Conservation (phyloP, 2,797 vertebrate genomes). For the Yasuhikotakia modesta region DNA sequence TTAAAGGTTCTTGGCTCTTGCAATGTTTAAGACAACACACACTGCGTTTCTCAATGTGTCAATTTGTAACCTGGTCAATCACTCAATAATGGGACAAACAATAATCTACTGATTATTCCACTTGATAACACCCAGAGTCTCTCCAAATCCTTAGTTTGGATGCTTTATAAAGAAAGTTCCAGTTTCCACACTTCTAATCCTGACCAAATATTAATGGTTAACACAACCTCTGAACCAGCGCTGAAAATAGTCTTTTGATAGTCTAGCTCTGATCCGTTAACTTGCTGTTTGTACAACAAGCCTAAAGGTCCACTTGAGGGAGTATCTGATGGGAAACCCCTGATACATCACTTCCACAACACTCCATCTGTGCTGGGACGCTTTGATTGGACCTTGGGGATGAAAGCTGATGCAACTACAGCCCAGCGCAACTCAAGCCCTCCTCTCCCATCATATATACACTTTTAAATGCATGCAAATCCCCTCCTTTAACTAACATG, state of each 20-base stretch:
- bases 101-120: too few species aligned
- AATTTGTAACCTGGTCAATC: too few species aligned
- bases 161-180: not conserved
- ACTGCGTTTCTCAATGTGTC: too few species aligned
- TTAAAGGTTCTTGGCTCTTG: too few species aligned
- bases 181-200: not conserved
- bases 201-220: too few species aligned
- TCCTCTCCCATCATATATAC: not conserved
- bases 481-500: constrained; percentile 22
- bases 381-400: constrained; percentile 55
- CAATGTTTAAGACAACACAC: too few species aligned
- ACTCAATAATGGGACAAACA: too few species aligned
- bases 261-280: not conserved
- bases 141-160: too few species aligned
- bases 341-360: constrained; percentile 28
- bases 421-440: not conserved
- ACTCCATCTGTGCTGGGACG: constrained; percentile 47
- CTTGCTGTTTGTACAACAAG: constrained; percentile 19
- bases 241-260: not conserved
- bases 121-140: too few species aligned
- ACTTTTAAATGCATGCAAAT: constrained; percentile 26
- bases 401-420: constrained; percentile 32
- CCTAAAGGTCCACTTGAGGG: constrained; percentile 34
- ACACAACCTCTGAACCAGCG: not conserved
- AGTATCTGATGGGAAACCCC: constrained; percentile 30